Conservation (phyloP, 2,888 invertebrate genomes). For the Ectemnius lituratus region DNA sequence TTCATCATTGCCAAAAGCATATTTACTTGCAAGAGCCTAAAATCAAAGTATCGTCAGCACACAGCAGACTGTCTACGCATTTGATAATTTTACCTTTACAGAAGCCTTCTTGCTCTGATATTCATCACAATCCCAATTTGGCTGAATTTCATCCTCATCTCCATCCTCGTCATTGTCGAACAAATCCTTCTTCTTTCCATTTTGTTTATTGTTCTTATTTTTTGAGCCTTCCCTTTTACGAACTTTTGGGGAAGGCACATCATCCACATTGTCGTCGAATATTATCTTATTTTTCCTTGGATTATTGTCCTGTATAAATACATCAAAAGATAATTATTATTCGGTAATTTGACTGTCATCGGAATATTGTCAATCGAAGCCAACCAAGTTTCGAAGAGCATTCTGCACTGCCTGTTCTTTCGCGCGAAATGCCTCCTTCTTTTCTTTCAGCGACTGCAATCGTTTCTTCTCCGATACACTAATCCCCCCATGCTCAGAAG, state of each 20-base stretch:
- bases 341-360: neutral
- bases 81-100: neutral
- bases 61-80: neutral
- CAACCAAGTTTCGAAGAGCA: constrained; percentile 83
- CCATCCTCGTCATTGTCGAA: constrained; percentile 79
- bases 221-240: no score
- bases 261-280: constrained; percentile 80
- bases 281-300: constrained; percentile 82
- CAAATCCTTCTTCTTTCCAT: constrained; percentile 53
- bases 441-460: constrained; percentile 83
- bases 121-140: constrained; percentile 79
- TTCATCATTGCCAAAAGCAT: constrained; percentile 86
- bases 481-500: constrained; percentile 21
- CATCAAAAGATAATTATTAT: neutral
- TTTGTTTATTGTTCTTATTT: constrained; percentile 39
- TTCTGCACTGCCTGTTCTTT: constrained; percentile 83
- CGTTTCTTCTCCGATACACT: constrained; percentile 79
- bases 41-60: constrained; percentile 10
- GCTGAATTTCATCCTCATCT: constrained; percentile 79
- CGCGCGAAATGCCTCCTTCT: constrained; percentile 82
- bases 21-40: constrained; percentile 81
- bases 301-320: constrained; percentile 49
- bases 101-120: constrained; percentile 78
- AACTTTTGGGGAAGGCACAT: constrained; percentile 47
- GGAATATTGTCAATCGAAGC: constrained; percentile 61